These are phyloP conservation scores for Parus major DNA, from an alignment of 2,113 vertebrate genomes.

Conservation along the genomic window DNA sequence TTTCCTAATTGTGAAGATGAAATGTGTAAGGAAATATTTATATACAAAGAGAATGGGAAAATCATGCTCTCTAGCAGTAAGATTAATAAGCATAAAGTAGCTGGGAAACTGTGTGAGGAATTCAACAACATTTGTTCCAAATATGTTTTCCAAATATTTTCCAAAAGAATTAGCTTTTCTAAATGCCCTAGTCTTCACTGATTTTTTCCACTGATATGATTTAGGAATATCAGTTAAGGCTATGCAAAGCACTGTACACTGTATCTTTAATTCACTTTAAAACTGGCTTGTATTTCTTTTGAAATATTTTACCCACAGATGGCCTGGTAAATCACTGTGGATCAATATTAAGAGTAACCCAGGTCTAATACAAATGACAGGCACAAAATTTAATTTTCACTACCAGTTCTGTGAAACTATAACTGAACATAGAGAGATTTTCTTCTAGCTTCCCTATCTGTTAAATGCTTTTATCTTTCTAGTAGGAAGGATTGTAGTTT, in stretches of 20 bases:
- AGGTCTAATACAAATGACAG: background rate
- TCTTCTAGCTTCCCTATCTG: background rate
- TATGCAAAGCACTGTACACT: background rate
- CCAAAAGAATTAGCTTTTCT: background rate
- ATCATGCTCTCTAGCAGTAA: background rate
- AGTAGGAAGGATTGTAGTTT: background rate
- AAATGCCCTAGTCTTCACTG: background rate
- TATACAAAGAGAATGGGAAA: background rate
- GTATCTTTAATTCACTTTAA: background rate
- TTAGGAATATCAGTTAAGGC: background rate
- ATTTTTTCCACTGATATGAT: background rate
- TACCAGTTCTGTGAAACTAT: fast-evolving
- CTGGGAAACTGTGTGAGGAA: background rate
- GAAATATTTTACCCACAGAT: background rate
- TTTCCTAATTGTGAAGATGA: background rate
- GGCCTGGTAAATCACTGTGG: background rate
- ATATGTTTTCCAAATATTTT: background rate
- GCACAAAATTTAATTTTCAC: background rate
- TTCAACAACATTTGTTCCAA: background rate
- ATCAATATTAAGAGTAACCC: background rate
- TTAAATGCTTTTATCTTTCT: background rate
- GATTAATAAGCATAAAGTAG: background rate
- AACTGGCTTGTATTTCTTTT: background rate
- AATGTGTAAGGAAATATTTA: background rate
- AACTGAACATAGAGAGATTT: background rate